These are phyloP conservation scores for Antennarius maculatus DNA, from an alignment of 2,797 vertebrate genomes.

Conservation along the genomic window DNA sequence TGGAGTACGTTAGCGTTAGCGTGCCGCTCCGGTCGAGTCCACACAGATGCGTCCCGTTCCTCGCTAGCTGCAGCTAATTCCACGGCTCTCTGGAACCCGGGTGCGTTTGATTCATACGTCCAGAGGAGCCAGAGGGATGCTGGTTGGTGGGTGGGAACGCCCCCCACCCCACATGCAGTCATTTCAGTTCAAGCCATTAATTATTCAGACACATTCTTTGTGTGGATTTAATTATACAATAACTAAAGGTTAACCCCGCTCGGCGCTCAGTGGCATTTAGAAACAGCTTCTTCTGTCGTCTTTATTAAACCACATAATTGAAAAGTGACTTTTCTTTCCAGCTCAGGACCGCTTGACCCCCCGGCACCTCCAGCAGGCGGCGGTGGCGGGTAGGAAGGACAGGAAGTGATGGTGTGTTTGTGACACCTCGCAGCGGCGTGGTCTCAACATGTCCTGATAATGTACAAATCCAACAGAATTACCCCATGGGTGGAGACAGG, in stretches of 20 bases:
- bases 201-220: slow-evolving; percentile 37
- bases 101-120: slow-evolving; percentile 1
- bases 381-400: slow-evolving; percentile 48
- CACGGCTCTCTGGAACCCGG: slow-evolving; percentile 25
- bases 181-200: slow-evolving; percentile 30
- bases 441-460: slow-evolving; percentile 71
- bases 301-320: slow-evolving; percentile 69
- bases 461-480: slow-evolving; percentile 66
- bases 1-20: slow-evolving; percentile 60
- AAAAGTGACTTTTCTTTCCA: slow-evolving; percentile 59
- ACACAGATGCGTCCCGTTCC: slow-evolving; percentile 58
- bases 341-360: slow-evolving; percentile 54
- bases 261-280: slow-evolving; percentile 57
- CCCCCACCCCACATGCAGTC: background rate
- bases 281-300: slow-evolving; percentile 38
- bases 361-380: no score
- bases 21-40: slow-evolving; percentile 47
- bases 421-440: slow-evolving; percentile 70
- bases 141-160: slow-evolving; percentile 6
- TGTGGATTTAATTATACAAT: slow-evolving; percentile 34
- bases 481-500: slow-evolving; percentile 14
- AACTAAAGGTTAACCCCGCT: slow-evolving; percentile 51
- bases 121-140: background rate
- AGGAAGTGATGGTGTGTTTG: slow-evolving; percentile 53
- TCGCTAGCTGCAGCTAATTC: slow-evolving; percentile 28